Conservation (phyloP, 2,113 vertebrate species). For the Opisthocomus hoazin region DNA sequence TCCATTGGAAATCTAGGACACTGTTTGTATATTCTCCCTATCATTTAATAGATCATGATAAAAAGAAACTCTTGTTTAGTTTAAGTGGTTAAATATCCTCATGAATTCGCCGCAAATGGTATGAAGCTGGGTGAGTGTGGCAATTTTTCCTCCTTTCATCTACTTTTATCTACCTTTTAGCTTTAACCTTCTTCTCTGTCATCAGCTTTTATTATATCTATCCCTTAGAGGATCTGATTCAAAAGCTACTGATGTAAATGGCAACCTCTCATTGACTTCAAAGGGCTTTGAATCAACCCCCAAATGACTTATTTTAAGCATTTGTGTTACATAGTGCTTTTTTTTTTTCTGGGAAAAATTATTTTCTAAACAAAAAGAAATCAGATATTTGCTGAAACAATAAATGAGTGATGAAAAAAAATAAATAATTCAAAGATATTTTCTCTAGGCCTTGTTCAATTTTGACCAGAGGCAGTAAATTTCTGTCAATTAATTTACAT, state of each 20-base stretch:
- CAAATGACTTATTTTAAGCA: neutral
- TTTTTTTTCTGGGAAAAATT: neutral
- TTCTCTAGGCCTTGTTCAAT: neutral
- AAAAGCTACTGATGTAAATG: conserved; percentile 2
- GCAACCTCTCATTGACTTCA: conserved; percentile 33
- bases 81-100: conserved; percentile 2
- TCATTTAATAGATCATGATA: neutral
- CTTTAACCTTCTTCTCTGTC: conserved; percentile 5
- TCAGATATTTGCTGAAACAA: neutral
- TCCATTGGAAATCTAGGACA: neutral
- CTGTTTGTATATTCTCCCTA: neutral
- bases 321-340: neutral
- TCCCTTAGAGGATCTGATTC: neutral
- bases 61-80: neutral
- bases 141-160: neutral
- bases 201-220: neutral
- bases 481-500: neutral
- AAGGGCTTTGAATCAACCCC: neutral
- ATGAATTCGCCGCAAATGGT: neutral
- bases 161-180: conserved; percentile 14
- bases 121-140: neutral
- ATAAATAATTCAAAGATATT: neutral
- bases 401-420: neutral
- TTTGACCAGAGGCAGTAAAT: neutral
- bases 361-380: neutral